Conservation (phyloP, 2,113 vertebrate species). For the Machaerirhynchus nigripectus region DNA sequence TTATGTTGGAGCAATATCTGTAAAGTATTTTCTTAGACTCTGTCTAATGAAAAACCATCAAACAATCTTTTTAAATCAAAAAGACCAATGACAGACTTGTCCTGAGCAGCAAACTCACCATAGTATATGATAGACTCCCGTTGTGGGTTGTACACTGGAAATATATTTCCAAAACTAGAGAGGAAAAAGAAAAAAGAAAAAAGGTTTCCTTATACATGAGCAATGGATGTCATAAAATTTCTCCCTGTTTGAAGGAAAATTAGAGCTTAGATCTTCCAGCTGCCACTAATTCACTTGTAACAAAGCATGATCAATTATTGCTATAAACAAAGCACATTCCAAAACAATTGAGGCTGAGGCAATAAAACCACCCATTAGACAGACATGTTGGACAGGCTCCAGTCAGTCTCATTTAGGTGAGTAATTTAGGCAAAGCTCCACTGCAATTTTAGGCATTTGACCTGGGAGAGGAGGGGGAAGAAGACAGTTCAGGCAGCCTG, state of each 20-base stretch:
- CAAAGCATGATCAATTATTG: constrained; percentile 45
- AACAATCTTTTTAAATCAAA: not conserved
- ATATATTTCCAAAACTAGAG: not conserved
- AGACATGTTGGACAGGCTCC: constrained; percentile 11
- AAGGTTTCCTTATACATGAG: not conserved
- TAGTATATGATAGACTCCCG: not conserved
- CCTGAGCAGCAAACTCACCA: not conserved
- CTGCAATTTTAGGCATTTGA: constrained; percentile 1
- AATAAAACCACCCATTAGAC: constrained; percentile 38
- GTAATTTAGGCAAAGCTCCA: constrained; percentile 9
- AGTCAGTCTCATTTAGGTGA: constrained; percentile 44
- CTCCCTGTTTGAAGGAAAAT: constrained; percentile 2
- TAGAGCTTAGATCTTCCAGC: constrained; percentile 29
- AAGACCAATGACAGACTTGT: not conserved
- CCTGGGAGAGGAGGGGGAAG: not conserved
- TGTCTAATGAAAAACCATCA: not conserved
- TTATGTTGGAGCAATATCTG: not conserved
- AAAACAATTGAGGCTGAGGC: constrained; percentile 36
- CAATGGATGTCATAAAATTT: not conserved
- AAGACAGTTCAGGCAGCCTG: not conserved
- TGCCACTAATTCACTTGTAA: constrained; percentile 37
- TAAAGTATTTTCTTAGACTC: not conserved
- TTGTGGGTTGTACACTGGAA: not conserved
- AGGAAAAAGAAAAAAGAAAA: not conserved
- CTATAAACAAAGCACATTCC: constrained; percentile 50